Percentiles rank a stretch among this genome's conserved stretches.
Conservation (phyloP, 2,113 vertebrate species). For the Hydropotes inermis region DNA sequence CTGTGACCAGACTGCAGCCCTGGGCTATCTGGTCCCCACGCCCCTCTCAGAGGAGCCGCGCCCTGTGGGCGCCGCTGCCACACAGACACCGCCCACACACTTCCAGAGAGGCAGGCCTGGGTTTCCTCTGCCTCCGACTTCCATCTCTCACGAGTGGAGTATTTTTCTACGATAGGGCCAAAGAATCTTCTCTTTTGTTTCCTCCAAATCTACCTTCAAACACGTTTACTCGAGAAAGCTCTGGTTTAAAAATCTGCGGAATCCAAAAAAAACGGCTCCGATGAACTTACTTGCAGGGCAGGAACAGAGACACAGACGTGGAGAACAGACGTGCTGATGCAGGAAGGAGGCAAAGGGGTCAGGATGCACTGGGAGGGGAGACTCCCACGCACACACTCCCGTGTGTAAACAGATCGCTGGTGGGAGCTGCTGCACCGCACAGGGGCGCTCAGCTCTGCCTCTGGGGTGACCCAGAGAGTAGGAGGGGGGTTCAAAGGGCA, state of each 20-base stretch:
- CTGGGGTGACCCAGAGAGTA: background rate
- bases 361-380: background rate
- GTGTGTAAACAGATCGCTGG: background rate
- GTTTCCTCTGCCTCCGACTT: background rate
- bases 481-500: background rate
- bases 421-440: background rate
- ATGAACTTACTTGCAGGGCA: background rate
- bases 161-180: background rate
- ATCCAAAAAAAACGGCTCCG: background rate
- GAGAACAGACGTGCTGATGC: background rate
- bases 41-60: background rate
- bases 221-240: background rate
- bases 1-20: background rate
- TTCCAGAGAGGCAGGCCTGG: background rate
- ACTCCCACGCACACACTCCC: background rate
- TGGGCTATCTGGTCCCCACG: background rate
- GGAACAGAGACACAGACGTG: background rate
- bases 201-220: background rate
- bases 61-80: background rate
- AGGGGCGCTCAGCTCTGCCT: background rate
- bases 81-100: rapidly evolving
- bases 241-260: background rate
- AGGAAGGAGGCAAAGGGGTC: background rate
- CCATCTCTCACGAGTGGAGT: background rate
- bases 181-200: background rate